Conservation (phyloP, 1,140 invertebrate genomes). For the Sitobion miscanthi region DNA sequence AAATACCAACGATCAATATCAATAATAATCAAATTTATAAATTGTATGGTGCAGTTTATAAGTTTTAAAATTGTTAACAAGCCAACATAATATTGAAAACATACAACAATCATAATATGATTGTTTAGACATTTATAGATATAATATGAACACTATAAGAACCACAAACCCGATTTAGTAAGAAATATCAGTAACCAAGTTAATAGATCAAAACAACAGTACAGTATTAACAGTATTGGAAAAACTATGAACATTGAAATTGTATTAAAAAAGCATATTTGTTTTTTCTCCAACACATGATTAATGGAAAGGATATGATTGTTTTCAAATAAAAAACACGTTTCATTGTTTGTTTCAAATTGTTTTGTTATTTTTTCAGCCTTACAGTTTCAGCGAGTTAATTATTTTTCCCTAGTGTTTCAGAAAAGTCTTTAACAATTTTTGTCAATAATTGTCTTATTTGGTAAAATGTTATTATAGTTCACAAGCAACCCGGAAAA, state of each 20-base stretch:
- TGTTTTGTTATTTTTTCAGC: slow-evolving; percentile 57
- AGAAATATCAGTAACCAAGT: no score
- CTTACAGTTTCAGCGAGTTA: slow-evolving; percentile 57
- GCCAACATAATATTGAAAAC: no score
- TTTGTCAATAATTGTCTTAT: slow-evolving; percentile 55
- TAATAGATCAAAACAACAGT: no score
- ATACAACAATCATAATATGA: no score
- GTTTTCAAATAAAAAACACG: slow-evolving; percentile 49
- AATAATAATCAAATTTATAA: no score
- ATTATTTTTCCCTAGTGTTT: slow-evolving; percentile 56
- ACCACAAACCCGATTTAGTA: no score
- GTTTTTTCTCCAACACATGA: not conserved
- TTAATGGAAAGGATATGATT: not conserved
- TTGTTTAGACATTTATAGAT: no score
- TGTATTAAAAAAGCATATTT: not conserved
- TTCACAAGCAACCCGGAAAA: slow-evolving; percentile 56
- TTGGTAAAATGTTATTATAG: slow-evolving; percentile 55
- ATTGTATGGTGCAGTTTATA: no score
- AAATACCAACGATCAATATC: no score
- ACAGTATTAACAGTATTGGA: no score
- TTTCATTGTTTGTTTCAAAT: slow-evolving; percentile 43
- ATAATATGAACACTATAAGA: no score
- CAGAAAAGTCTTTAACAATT: slow-evolving; percentile 57
- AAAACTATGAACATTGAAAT: not conserved
- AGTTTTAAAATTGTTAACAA: no score